Base-by-base conservation (phyloP, 2,888 invertebrate genomes). In the Chirona hameri region DNA sequence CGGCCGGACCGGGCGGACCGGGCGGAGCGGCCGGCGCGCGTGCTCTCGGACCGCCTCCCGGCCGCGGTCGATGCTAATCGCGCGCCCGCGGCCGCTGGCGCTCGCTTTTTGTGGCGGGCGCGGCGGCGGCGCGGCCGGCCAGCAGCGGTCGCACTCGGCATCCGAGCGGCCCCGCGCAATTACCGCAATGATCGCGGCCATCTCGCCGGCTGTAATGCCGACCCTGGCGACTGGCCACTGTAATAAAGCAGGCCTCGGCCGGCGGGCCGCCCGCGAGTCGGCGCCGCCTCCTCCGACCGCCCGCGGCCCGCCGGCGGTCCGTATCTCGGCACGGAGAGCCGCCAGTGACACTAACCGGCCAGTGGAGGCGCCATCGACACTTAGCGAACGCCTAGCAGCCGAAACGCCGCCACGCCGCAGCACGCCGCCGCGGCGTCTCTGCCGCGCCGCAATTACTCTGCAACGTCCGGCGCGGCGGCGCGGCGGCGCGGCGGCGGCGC, bases 381-480 rank as follows among this genome's bases (percentile, higher is more conserved):
- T 7, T n/a, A n/a, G n/a, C n/a, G 69, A n/a, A n/a, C 69, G 29
- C 29, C 69, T n/a, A n/a, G n/a, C n/a, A n/a, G n/a, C n/a, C n/a
- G n/a, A n/a, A n/a, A n/a, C n/a, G n/a, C 29, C 18, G 57, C 24
- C 24, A 21, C 57, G 57, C 24, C 21, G 24, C 21, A 7, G 1
- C 21, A 18, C 57, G 57, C 76, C 76, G 18, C 39, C 31, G 76
- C 15, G 39, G 76, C 76, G 76, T 7, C 24, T 10, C 10, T 27
- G 65, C 27, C 27, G 65, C 65, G 31, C 31, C 7, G 39, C 76
- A 76, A 76, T 76, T 76, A 76, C 76, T 76, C 76, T 76, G 76
- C 76, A 76, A 76, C 76, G 76, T 76, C 76, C 76, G 76, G 39
- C 39, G 76, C n/a, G n/a, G n/a, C n/a, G n/a, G n/a, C n/a, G n/a